Base-by-base conservation (phyloP, 2,888 invertebrate genomes). In the Thymelicus sylvestris region DNA sequence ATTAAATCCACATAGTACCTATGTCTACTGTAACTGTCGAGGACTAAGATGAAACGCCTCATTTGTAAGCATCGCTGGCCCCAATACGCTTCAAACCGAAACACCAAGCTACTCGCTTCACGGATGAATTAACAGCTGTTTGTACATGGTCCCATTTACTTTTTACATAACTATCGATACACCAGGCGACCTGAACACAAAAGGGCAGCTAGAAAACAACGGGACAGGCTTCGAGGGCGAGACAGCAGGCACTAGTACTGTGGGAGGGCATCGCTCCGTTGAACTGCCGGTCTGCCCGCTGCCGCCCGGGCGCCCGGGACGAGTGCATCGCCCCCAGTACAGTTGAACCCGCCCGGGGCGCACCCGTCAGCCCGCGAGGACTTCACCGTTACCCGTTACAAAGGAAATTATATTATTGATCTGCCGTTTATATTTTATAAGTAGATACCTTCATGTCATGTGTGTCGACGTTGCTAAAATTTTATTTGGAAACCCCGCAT, bases 241-340 rank as follows among this genome's bases (percentile, higher is more conserved):
- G 41, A 41, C 3, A n/a, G 15, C 6, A 19, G 12, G 55, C 38
- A 39, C 47, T 52, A 55, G 57, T 47, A 44, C 44, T 67, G 59
- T 48, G 48, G 15, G 60, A 67, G 66, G 47, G 59, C 66, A 67
- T 67, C 66, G 66, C 41, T 44, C 66, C 55, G 41, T 67, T 15
- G 57, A 47, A 10, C 66, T 57, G 52, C 66, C 41, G 31, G 31
- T 31, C 31, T 31, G 31, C 31, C 31, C 31, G 31, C 31, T 31
- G 31, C 31, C 31, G 3, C 31, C 31, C 31, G 31, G 31, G 31
- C 31, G 41, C 66, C 57, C 66, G 57, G 66, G 66, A 31, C 55
- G 65, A 66, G 66, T 66, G 55, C 65, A 57, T 66, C 65, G 65
- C 65, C 65, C 64, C 65, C 41, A n/a, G 65, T 55, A 55, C 65